A percentile compares a stretch with the other conserved stretches of the same genome.
phyloP scores from a whole-genome alignment of 2,113 vertebrate species.

The Eptesicus fuscus region DNA sequence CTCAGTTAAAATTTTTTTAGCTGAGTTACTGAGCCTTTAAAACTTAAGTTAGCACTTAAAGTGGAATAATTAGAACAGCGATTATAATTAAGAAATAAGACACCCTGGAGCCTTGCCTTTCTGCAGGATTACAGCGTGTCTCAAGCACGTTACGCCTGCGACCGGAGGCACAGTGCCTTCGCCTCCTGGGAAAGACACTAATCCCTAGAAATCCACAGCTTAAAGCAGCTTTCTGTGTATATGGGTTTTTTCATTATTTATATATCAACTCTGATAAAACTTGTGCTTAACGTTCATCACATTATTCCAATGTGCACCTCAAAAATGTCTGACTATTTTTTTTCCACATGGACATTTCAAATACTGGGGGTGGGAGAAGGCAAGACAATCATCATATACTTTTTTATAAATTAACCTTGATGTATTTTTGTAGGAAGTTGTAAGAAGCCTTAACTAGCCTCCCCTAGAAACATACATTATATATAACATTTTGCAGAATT shows the following conservation, averaged over 20 bases:
- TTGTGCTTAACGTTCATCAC: neutral
- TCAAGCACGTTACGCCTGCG: constrained; percentile 67
- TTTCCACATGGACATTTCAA: constrained; percentile 15
- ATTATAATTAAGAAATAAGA: constrained; percentile 75
- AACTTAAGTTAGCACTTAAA: constrained; percentile 74
- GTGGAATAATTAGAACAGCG: constrained; percentile 71
- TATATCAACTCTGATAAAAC: constrained; percentile 28
- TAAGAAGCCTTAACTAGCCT: neutral
- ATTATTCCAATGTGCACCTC: neutral
- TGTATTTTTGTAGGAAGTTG: neutral
- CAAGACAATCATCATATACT: constrained; percentile 19
- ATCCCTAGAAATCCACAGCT: constrained; percentile 69
- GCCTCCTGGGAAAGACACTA: constrained; percentile 74
- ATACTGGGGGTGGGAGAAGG: constrained; percentile 33
- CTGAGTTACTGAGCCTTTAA: constrained; percentile 22
- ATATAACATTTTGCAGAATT: constrained; percentile 32
- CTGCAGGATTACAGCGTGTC: constrained; percentile 70
- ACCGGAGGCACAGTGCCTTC: constrained; percentile 62
- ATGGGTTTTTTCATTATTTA: constrained; percentile 29
- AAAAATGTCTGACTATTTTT: neutral
- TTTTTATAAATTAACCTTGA: constrained; percentile 46
- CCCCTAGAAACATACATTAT: neutral
- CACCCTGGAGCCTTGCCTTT: constrained; percentile 64
- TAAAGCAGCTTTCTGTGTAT: constrained; percentile 52
- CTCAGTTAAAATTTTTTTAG: constrained; percentile 40